Percentiles rank a stretch among this genome's conserved stretches.
These are phyloP conservation scores for Eurytoma californica DNA, from an alignment of 2,888 invertebrate species.

Conservation along the genomic window DNA sequence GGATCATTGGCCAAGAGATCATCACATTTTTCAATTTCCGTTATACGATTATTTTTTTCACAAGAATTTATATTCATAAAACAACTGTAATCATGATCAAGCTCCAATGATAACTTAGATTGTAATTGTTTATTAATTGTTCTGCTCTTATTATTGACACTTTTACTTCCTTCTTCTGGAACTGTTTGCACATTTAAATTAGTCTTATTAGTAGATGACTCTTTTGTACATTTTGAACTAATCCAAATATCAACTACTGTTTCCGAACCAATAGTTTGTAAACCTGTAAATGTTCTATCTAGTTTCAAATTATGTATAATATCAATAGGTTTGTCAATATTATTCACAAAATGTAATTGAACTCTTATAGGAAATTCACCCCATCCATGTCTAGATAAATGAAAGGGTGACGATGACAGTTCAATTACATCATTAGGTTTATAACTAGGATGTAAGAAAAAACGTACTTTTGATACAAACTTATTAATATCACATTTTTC, in stretches of 20 bases:
- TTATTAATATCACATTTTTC: conserved; percentile 79
- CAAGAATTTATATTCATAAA: background rate
- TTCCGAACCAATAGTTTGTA: conserved; percentile 90
- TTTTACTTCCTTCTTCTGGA: too few species aligned
- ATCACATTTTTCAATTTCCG: too few species aligned
- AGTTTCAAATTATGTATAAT: conserved; percentile 88
- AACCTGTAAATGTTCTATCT: conserved; percentile 88
- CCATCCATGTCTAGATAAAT: conserved; percentile 91
- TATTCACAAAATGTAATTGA: conserved; percentile 86
- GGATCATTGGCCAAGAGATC: too few species aligned
- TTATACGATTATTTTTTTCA: background rate
- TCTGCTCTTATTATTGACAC: too few species aligned
- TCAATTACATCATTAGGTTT: conserved; percentile 90
- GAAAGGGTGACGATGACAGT: conserved; percentile 88
- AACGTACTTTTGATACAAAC: conserved; percentile 85
- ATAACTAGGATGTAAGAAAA: conserved; percentile 90
- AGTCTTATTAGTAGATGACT: too few species aligned
- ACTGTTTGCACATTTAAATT: too few species aligned
- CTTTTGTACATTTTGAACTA: conserved; percentile 28
- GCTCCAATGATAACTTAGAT: too few species aligned
- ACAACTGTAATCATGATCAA: too few species aligned
- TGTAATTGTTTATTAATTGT: too few species aligned
- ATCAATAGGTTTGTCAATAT: conserved; percentile 86
- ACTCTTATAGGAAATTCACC: conserved; percentile 92
- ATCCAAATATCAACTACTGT: conserved; percentile 85